These are phyloP conservation scores for Caiman crocodilus DNA, from an alignment of 2,797 vertebrate genomes.

Conservation along the genomic window DNA sequence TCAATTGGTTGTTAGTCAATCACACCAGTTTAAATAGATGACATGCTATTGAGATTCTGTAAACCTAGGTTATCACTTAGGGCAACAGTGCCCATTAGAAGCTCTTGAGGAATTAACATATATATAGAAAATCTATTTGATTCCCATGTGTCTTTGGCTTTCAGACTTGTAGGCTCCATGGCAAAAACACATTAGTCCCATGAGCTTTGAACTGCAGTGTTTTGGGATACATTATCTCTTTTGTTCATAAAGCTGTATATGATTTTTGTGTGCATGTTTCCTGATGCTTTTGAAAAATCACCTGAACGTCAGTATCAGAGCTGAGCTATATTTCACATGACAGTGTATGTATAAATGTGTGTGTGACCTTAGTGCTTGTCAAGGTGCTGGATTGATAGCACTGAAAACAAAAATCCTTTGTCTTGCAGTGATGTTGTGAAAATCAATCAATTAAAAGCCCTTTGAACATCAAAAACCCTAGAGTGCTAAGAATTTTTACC, in stretches of 20 bases:
- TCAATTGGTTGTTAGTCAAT: neutral
- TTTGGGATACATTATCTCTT: slow-evolving; percentile 14
- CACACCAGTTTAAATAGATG: neutral
- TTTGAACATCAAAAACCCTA: slow-evolving; percentile 38
- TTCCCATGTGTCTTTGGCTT: slow-evolving; percentile 26
- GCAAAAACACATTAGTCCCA: slow-evolving; percentile 1
- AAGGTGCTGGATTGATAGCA: slow-evolving; percentile 33
- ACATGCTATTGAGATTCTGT: neutral
- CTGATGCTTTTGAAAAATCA: slow-evolving; percentile 23
- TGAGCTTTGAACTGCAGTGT: slow-evolving; percentile 20
- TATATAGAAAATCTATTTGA: slow-evolving; percentile 22
- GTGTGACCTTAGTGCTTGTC: slow-evolving; percentile 29
- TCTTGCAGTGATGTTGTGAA: slow-evolving; percentile 50
- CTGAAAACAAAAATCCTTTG: slow-evolving; percentile 10
- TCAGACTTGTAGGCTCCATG: slow-evolving; percentile 39
- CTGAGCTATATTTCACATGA: neutral
- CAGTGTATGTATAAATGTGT: slow-evolving; percentile 9
- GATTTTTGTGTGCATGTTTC: neutral
- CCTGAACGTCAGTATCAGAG: neutral
- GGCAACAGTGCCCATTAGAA: neutral
- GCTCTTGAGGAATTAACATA: neutral
- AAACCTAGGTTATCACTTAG: neutral
- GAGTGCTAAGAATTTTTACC: neutral
- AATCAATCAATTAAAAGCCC: slow-evolving; percentile 2
- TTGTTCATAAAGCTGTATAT: neutral